Evolutionary conservation across 2,888 invertebrate species (phyloP).

Genomic region (Ametastegia equiseti): DNA sequence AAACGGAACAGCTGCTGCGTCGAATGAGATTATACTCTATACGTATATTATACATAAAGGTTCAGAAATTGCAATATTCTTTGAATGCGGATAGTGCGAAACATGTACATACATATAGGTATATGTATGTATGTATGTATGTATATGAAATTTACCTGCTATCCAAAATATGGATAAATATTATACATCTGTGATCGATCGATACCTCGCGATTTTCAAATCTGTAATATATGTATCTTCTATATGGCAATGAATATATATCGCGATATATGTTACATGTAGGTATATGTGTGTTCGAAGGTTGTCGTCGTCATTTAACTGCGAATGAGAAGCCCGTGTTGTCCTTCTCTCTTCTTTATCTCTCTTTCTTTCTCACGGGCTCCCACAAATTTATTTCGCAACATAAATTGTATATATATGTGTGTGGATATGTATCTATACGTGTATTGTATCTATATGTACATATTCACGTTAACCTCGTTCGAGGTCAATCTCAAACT

Average conservation of each 20-base stretch:
- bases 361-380: neutral
- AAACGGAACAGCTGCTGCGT: too few species aligned
- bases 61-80: too few species aligned
- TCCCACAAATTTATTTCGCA: neutral
- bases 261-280: too few species aligned
- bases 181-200: too few species aligned
- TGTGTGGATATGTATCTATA: neutral
- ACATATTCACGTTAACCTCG: conserved; percentile 14
- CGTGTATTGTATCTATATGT: neutral
- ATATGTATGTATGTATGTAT: neutral
- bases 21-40: too few species aligned
- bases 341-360: too few species aligned
- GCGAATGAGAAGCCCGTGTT: neutral
- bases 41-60: too few species aligned
- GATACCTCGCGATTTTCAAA: too few species aligned
- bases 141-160: neutral
- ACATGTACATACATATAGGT: neutral
- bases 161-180: neutral
- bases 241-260: neutral
- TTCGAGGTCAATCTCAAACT: conserved; percentile 13
- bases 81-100: too few species aligned
- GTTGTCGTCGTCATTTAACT: neutral
- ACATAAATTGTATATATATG: neutral
- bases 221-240: neutral
- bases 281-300: neutral